Conservation (phyloP, 2,797 vertebrate species). For the Tenualosa thibaudeaui region DNA sequence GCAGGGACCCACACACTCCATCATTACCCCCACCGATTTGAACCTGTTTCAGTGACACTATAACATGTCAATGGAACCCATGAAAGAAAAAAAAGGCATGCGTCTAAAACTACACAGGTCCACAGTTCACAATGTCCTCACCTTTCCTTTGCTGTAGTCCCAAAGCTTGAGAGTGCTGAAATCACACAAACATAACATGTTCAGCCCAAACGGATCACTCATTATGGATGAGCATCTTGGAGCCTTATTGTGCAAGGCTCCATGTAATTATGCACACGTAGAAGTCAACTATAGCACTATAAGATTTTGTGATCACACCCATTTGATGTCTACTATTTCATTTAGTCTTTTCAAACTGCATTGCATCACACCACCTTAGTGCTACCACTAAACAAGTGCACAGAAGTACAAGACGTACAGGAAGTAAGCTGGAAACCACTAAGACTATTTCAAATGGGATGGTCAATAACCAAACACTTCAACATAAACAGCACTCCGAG, state of each 20-base stretch:
- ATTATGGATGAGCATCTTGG: background rate
- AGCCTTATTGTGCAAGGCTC: background rate
- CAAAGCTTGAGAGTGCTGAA: constrained; percentile 96
- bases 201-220: background rate
- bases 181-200: constrained; percentile 4
- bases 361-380: background rate
- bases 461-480: background rate
- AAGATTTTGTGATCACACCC: background rate
- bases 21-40: too few relatives aligned
- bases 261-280: background rate
- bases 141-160: constrained; percentile 99
- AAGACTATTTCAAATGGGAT: background rate
- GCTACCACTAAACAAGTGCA: background rate
- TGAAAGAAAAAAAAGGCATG: background rate
- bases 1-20: background rate
- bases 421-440: background rate
- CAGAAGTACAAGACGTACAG: background rate
- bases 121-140: constrained; percentile 55
- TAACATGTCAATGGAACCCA: too few relatives aligned
- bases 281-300: background rate
- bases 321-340: background rate
- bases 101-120: background rate
- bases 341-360: too few relatives aligned
- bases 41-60: too few relatives aligned
- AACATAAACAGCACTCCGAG: background rate